Evolutionary conservation across 2,113 vertebrate genomes (phyloP).

Genomic region (Pelvicachromis taeniatus): DNA sequence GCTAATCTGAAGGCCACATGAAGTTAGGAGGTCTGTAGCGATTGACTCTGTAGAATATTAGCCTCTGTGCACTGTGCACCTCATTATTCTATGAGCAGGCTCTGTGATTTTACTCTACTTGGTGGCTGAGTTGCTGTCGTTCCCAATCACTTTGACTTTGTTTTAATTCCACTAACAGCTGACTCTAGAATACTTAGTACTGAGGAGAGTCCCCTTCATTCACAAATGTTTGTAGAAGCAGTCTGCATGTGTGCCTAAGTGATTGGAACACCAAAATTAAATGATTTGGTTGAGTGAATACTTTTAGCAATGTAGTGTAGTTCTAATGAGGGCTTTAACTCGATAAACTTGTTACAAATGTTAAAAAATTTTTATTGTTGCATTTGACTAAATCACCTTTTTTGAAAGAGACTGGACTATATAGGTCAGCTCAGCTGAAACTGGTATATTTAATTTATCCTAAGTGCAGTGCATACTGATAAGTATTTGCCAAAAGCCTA

Average conservation of each 20-base stretch:
- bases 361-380: neutral
- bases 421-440: neutral
- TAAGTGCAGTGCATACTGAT: neutral
- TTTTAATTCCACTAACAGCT: neutral
- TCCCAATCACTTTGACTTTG: neutral
- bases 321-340: neutral
- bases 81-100: neutral
- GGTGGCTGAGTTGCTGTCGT: neutral
- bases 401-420: neutral
- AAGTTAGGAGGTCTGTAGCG: neutral
- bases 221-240: neutral
- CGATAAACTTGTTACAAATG: neutral
- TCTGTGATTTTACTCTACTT: neutral
- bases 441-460: neutral
- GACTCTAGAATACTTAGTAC: neutral
- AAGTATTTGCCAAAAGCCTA: neutral
- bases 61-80: neutral
- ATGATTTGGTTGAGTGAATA: neutral
- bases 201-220: neutral
- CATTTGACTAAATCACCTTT: no score
- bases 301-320: neutral
- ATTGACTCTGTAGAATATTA: neutral
- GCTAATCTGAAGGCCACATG: neutral
- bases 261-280: neutral
- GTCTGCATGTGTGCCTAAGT: neutral